Conservation (phyloP, 1,140 invertebrate genomes). For the Solenopsis invicta region DNA sequence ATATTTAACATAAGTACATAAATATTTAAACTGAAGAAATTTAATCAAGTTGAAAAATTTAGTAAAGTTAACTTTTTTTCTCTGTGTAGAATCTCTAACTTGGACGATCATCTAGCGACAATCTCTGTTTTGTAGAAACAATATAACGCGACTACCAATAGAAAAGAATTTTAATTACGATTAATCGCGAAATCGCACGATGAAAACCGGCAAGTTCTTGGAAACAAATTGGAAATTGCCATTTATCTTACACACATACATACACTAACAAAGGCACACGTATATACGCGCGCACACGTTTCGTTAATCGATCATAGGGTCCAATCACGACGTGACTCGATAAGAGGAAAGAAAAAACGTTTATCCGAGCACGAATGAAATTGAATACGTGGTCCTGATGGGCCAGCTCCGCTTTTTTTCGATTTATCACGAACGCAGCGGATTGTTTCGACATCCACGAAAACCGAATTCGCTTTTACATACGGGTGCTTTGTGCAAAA, state of each 20-base stretch:
- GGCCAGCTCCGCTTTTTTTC: slow-evolving; percentile 6
- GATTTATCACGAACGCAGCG: slow-evolving; percentile 58
- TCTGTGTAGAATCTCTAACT: no score
- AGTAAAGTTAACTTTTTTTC: no score
- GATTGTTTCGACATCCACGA: slow-evolving; percentile 54
- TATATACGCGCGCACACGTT: no score
- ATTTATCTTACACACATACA: slow-evolving; percentile 65
- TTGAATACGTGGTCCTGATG: slow-evolving; percentile 4
- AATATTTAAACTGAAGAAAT: no score
- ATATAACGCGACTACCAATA: not conserved
- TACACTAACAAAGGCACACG: slow-evolving; percentile 39
- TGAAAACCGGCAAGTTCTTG: slow-evolving; percentile 75
- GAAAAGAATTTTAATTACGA: slow-evolving; percentile 71
- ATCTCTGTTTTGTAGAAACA: not conserved
- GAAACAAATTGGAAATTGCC: slow-evolving; percentile 81
- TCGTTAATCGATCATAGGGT: not conserved
- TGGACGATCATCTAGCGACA: not conserved
- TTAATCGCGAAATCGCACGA: slow-evolving; percentile 61
- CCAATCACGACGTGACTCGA: not conserved
- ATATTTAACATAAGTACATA: no score
- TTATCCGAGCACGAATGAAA: not conserved
- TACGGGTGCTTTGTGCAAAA: not conserved
- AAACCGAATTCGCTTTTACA: slow-evolving; percentile 52
- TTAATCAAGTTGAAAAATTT: no score
- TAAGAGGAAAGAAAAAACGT: slow-evolving; percentile 12